These are phyloP conservation scores for Drosophila orosa DNA, from an alignment of 1,140 invertebrate species.

Conservation along the genomic window DNA sequence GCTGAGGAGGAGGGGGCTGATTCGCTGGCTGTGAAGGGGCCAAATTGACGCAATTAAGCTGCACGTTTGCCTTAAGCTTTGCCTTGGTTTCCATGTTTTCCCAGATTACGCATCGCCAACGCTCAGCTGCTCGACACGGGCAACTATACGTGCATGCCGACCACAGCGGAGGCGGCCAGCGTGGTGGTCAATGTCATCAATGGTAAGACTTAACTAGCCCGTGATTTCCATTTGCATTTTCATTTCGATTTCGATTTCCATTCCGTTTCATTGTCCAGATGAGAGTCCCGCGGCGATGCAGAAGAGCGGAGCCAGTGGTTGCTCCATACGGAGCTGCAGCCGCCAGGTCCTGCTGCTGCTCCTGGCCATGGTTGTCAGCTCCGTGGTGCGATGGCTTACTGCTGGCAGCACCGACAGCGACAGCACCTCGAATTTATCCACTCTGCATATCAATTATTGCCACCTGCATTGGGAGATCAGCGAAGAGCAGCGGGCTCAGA, in stretches of 20 bases:
- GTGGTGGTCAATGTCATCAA: conserved; percentile 95
- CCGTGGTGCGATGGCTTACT: conserved; percentile 68
- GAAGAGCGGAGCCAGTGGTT: conserved; percentile 85
- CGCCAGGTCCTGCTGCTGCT: conserved; percentile 36
- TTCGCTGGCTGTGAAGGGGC: conserved; percentile 20
- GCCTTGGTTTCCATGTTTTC: conserved; percentile 30
- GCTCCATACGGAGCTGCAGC: conserved; percentile 12
- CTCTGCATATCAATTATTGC: conserved; percentile 76
- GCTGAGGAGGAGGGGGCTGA: not conserved
- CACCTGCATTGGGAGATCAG: conserved; percentile 15
- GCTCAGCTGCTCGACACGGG: conserved; percentile 91
- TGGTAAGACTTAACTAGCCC: conserved; percentile 86
- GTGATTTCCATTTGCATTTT: conserved; percentile 12
- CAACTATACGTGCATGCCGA: conserved; percentile 94
- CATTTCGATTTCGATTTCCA: not conserved
- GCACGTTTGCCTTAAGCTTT: conserved; percentile 41
- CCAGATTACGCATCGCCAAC: conserved; percentile 89
- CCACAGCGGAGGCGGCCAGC: conserved; percentile 91
- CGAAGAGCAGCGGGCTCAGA: conserved; percentile 4
- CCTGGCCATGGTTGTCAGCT: conserved; percentile 60
- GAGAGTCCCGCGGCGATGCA: conserved; percentile 94
- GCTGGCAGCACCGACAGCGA: conserved; percentile 14
- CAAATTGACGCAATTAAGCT: conserved; percentile 24
- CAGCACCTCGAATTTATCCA: conserved; percentile 43
- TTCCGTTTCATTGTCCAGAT: conserved; percentile 85